These are phyloP conservation scores for Schizaphis graminum DNA, from an alignment of 2,888 invertebrate genomes.

Conservation along the genomic window DNA sequence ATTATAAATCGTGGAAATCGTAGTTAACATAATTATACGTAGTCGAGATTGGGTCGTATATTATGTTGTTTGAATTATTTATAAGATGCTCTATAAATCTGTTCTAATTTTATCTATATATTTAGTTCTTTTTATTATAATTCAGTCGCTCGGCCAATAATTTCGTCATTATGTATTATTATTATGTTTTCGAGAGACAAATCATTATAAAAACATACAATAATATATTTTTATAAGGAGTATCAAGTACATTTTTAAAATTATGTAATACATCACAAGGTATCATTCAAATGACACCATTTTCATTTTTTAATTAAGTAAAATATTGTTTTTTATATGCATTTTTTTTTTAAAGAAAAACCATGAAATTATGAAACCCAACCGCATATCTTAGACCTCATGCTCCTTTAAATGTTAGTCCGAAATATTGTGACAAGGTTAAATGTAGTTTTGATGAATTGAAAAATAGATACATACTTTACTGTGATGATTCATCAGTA, in stretches of 20 bases:
- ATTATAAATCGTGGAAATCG: background rate
- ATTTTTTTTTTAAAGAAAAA: background rate
- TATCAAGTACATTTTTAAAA: background rate
- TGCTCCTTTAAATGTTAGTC: background rate
- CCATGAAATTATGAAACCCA: background rate
- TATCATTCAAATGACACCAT: background rate
- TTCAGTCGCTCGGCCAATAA: conserved; percentile 41
- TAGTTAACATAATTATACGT: background rate
- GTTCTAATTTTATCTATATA: conserved; percentile 47
- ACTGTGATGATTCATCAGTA: background rate
- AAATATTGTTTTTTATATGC: background rate
- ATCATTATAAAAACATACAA: background rate
- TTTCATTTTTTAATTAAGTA: background rate
- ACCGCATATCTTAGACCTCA: background rate
- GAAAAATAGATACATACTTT: background rate
- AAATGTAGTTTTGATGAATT: background rate
- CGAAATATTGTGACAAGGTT: background rate
- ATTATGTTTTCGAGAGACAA: background rate
- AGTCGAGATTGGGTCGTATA: background rate
- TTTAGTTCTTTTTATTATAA: conserved; percentile 10
- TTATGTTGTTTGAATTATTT: conserved; percentile 40
- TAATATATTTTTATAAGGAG: background rate
- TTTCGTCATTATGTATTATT: background rate
- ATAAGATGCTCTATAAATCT: conserved; percentile 12
- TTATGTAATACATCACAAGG: background rate